phyloP scores from a whole-genome alignment of 2,113 vertebrate species.

The Lamprologus ornatipinnis region DNA sequence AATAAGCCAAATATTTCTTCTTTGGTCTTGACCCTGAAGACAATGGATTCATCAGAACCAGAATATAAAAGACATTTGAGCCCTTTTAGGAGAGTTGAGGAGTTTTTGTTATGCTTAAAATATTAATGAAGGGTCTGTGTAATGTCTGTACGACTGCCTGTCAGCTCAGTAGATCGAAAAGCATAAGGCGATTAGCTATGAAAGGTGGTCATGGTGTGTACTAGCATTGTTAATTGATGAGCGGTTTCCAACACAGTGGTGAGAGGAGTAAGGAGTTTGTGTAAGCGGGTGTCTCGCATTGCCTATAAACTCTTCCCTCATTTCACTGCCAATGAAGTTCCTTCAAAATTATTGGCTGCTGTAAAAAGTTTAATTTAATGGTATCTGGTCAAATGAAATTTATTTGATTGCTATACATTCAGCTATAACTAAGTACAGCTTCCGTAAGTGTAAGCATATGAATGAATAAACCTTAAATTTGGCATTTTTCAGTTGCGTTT shows the following conservation, averaged over 20 bases:
- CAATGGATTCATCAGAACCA: neutral
- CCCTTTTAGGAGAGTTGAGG: neutral
- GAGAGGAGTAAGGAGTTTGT: neutral
- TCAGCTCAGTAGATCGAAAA: neutral
- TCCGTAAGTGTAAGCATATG: neutral
- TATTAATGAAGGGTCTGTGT: neutral
- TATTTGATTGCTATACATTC: neutral
- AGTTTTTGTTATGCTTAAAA: neutral
- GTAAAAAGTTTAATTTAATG: neutral
- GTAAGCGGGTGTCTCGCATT: neutral
- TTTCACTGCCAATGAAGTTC: neutral
- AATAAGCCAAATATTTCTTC: neutral
- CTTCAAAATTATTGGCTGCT: neutral
- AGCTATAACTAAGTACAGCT: fast-evolving
- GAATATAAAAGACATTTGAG: neutral
- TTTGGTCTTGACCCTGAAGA: neutral
- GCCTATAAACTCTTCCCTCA: neutral
- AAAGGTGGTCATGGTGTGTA: neutral
- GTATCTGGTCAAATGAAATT: neutral
- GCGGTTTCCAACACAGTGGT: neutral
- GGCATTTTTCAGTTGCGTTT: neutral
- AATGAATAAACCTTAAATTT: neutral
- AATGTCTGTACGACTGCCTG: neutral
- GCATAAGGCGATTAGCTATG: neutral
- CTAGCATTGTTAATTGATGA: neutral